A percentile compares a stretch with the other conserved stretches of the same genome.
These are phyloP conservation scores for Drosophila anomelani DNA, from an alignment of 2,888 invertebrate species.

Conservation along the genomic window DNA sequence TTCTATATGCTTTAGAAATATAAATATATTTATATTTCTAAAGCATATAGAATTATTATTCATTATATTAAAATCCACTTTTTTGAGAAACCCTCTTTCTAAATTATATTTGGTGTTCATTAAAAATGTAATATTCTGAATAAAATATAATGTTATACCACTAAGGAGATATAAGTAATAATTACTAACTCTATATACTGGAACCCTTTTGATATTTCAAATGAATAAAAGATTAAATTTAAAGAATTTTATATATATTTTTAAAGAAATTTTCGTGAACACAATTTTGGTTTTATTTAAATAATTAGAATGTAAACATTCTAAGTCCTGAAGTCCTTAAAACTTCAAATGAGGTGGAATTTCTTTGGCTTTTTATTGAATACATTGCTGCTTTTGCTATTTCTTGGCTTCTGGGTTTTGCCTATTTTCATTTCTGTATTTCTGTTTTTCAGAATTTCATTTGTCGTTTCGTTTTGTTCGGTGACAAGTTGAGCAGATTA, in stretches of 20 bases:
- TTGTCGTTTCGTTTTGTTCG: not conserved
- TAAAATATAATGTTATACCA: not conserved
- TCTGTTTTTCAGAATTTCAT: slow-evolving; percentile 1
- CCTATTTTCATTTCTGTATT: slow-evolving; percentile 7
- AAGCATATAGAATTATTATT: no score
- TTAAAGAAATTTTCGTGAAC: not conserved
- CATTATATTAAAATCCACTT: no score
- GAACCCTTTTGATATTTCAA: not conserved
- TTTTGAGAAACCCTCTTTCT: not conserved
- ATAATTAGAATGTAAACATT: no score
- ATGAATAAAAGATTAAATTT: no score
- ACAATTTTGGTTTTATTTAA: no score
- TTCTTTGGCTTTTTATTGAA: slow-evolving; percentile 30
- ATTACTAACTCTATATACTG: not conserved
- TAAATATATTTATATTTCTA: not conserved
- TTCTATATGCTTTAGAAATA: not conserved
- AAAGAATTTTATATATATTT: no score
- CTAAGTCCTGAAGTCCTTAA: no score
- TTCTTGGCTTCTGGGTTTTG: not conserved
- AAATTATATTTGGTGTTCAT: not conserved
- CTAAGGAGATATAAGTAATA: not conserved
- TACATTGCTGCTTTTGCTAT: slow-evolving; percentile 18
- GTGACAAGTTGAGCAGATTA: slow-evolving; percentile 52
- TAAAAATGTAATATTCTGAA: not conserved
- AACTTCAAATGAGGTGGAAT: not conserved